phyloP scores from a whole-genome alignment of 2,797 vertebrate genomes.

The Enteromius fasciolatus region DNA sequence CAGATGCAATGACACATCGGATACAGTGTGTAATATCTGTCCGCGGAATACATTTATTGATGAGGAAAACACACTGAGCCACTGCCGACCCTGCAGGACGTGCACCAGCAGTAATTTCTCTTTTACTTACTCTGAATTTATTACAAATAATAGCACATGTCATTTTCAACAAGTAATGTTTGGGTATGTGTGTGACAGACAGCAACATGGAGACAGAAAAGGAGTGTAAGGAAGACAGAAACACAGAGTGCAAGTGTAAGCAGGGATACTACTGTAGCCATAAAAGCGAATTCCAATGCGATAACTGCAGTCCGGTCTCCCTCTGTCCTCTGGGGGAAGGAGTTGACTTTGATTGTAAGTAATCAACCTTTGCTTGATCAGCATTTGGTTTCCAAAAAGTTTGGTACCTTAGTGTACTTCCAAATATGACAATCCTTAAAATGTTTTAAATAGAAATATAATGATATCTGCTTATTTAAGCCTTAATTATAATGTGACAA shows the following conservation, averaged over 20 bases:
- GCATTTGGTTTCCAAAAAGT: neutral
- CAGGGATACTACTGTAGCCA: slow-evolving; percentile 15
- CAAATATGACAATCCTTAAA: neutral
- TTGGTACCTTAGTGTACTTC: neutral
- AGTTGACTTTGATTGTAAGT: neutral
- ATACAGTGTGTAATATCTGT: slow-evolving; percentile 56
- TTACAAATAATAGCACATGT: neutral
- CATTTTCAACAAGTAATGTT: neutral
- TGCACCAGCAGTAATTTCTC: slow-evolving; percentile 63
- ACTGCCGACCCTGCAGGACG: slow-evolving; percentile 19
- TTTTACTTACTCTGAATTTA: neutral
- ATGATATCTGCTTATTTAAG: neutral
- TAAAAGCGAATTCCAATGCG: neutral
- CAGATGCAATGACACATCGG: neutral
- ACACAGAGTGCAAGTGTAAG: slow-evolving; percentile 33
- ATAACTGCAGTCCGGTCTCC: neutral
- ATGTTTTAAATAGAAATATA: neutral
- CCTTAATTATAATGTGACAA: neutral
- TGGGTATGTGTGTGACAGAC: slow-evolving; percentile 15
- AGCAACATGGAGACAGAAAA: neutral
- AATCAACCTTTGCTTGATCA: neutral
- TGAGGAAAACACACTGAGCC: neutral
- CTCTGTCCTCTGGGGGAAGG: neutral
- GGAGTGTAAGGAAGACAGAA: slow-evolving; percentile 20
- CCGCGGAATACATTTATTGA: neutral